Conservation (phyloP, 2,888 invertebrate genomes). For the Lepeophtheirus nordmannii region DNA sequence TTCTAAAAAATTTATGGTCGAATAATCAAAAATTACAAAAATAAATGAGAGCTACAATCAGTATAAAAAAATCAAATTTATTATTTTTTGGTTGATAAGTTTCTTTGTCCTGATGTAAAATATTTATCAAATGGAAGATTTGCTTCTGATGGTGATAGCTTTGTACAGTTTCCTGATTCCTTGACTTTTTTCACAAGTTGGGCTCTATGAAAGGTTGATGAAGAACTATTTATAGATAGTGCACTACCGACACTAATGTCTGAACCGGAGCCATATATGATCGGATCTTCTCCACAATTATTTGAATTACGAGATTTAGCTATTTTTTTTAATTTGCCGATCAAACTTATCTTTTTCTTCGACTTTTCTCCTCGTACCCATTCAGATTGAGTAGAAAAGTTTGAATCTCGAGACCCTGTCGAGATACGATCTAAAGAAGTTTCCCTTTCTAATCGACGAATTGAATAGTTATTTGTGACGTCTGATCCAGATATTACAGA, state of each 20-base stretch:
- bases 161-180: neutral
- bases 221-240: constrained; percentile 5
- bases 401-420: constrained; percentile 47
- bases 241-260: constrained; percentile 14
- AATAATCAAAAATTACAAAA: too few species aligned
- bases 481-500: constrained; percentile 14
- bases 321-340: constrained; percentile 61
- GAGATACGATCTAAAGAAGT: constrained; percentile 22
- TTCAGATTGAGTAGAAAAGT: constrained; percentile 70
- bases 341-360: constrained; percentile 54
- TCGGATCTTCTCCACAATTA: neutral
- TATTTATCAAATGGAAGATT: constrained; percentile 23
- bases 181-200: neutral
- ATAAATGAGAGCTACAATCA: too few species aligned
- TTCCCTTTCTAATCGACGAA: constrained; percentile 18
- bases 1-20: too few species aligned
- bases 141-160: constrained; percentile 14
- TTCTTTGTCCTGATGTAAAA: neutral
- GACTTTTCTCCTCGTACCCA: constrained; percentile 55
- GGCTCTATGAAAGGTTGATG: neutral
- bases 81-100: too few species aligned
- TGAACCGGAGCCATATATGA: constrained; percentile 21
- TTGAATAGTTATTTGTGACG: constrained; percentile 8
- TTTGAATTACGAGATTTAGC: constrained; percentile 36
- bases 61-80: too few species aligned